Conservation (phyloP, 2,888 invertebrate genomes). For the Cheilosia pagana region DNA sequence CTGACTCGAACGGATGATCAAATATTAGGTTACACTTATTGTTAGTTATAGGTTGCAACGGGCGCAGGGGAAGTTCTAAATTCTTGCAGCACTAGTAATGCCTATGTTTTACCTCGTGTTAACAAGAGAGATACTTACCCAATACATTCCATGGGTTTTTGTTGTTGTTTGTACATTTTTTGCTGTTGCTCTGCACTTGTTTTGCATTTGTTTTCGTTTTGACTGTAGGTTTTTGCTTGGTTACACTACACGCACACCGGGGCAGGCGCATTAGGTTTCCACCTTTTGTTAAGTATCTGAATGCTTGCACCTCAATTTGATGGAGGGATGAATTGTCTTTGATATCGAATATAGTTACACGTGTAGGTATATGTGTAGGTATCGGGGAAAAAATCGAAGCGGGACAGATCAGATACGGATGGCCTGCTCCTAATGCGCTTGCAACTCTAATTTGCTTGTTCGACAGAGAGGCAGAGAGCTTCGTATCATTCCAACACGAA, state of each 20-base stretch:
- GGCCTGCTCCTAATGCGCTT: conserved; percentile 19
- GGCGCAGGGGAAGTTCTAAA: conserved; percentile 28
- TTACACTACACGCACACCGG: conserved; percentile 51
- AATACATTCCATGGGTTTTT: conserved; percentile 56
- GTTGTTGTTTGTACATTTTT: conserved; percentile 8
- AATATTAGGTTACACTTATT: conserved; percentile 71
- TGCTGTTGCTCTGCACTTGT: conserved; percentile 31
- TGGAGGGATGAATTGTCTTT: conserved; percentile 61
- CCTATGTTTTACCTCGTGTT: conserved; percentile 72
- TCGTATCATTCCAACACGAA: conserved; percentile 15
- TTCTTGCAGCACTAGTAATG: conserved; percentile 56
- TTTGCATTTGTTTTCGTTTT: conserved; percentile 52
- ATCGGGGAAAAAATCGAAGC: conserved; percentile 46
- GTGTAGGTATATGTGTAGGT: conserved; percentile 8
- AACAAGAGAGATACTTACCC: conserved; percentile 68
- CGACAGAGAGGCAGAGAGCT: neutral
- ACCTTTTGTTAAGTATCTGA: conserved; percentile 70
- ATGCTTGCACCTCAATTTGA: conserved; percentile 73
- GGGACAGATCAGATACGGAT: conserved; percentile 53
- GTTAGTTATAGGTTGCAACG: conserved; percentile 10
- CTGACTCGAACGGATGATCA: conserved; percentile 56
- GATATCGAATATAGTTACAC: conserved; percentile 67
- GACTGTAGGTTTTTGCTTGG: conserved; percentile 55
- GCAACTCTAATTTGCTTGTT: conserved; percentile 50
- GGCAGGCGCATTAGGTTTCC: conserved; percentile 73